These are phyloP conservation scores for Thalassophryne amazonica DNA, from an alignment of 2,797 vertebrate genomes.

Conservation along the genomic window DNA sequence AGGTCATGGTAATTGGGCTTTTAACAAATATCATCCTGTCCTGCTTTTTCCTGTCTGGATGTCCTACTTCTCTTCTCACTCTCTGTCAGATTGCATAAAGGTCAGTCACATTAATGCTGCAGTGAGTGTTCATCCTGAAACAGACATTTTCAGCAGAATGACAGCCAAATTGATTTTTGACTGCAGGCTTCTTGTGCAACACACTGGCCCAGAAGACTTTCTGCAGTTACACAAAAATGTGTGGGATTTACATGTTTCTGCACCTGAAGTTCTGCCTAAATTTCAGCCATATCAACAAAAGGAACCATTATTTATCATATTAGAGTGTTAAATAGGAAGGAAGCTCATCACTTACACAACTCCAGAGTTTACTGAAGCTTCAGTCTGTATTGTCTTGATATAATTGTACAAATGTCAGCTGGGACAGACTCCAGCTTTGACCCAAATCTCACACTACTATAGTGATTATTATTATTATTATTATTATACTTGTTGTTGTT, in stretches of 20 bases:
- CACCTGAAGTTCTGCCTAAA: not conserved
- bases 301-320: not conserved
- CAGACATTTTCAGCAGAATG: not conserved
- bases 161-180: constrained; percentile 4
- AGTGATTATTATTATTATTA: too few species aligned
- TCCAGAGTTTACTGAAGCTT: not conserved
- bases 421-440: too few species aligned
- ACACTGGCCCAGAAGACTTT: not conserved
- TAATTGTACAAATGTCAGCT: too few species aligned
- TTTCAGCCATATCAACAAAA: not conserved
- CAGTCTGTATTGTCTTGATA: too few species aligned
- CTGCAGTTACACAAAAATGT: constrained; percentile 1
- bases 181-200: not conserved
- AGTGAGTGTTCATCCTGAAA: constrained; percentile 7
- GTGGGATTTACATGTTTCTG: too few species aligned
- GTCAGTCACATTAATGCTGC: not conserved
- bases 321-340: not conserved
- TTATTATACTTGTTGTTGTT: too few species aligned
- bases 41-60: constrained; percentile 8
- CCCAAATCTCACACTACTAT: too few species aligned
- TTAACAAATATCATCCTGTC: constrained; percentile 1
- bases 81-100: not conserved
- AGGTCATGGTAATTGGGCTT: constrained; percentile 27
- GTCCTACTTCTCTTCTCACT: constrained; percentile 30
- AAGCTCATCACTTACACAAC: not conserved